Evolutionary conservation across 1,140 invertebrate genomes (phyloP), one percentile per base, ranked within the genome.

Genomic region (Orius insidiosus): DNA sequence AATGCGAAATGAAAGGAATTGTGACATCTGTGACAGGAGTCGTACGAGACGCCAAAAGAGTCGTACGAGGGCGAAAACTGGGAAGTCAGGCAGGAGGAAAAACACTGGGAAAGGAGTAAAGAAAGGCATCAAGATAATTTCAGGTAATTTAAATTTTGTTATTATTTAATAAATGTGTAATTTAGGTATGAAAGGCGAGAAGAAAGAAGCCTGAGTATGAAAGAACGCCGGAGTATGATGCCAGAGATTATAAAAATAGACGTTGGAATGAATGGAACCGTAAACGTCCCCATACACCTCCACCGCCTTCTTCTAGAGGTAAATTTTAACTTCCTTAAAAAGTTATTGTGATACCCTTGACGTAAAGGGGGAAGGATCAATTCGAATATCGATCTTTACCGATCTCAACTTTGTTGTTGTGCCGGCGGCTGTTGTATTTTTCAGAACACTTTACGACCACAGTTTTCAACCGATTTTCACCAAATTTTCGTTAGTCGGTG

Each of bases 261-360:
- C 4, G 31, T 35, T 18, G 16, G 46, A 19, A 34, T 16, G 31
- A 36, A 18, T n/a, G 24, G 37, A 24, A 30, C 11, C 45, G 35
- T 6, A 57, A 56, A 33, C 62, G 60, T 16, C 61, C 63, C 4
- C 60, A 61, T 46, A 62, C 63, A 8, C 63, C 63, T 4, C 58
- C 56, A 18, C 24, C 49, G 31, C 43, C 47, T 16, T 46, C 51
- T 18, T 32, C 30, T 7, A 24, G 24, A 24, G 24, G 24, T 24
- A 24, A 24, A 24, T 24, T 24, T 24, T 24, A 4, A 24, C 3
- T 24, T 7, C 24, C 3, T 24, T 4, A 7, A 7, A 42, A 11
- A 42, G 14, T 42, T 10, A 30, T 30, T 30, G 13, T 11, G n/a
- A 36, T 11, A 11, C n/a, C n/a, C n/a, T n/a, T n/a, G n/a, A n/a